phyloP scores from a whole-genome alignment of 2,113 vertebrate genomes.

The Spheniscus mendiculus region DNA sequence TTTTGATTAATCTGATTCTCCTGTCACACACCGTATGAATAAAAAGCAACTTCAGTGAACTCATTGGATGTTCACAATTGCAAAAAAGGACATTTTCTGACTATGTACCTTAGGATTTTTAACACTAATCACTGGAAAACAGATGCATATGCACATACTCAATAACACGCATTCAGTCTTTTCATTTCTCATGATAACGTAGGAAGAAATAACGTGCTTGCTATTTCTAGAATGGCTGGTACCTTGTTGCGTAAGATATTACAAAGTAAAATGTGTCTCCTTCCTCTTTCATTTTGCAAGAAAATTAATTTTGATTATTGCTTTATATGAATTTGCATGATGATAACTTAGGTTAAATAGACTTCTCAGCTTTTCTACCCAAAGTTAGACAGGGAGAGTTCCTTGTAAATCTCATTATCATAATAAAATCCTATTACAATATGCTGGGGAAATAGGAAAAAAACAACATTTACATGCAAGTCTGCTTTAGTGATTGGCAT shows the following conservation, averaged over 20 bases:
- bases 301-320: constrained; percentile 5
- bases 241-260: background rate
- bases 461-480: background rate
- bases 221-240: background rate
- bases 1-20: background rate
- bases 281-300: background rate
- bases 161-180: background rate
- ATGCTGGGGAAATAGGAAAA: background rate
- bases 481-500: background rate
- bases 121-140: background rate
- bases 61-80: background rate
- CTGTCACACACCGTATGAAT: background rate
- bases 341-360: background rate
- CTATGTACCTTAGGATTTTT: background rate
- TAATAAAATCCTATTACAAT: background rate
- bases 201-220: background rate
- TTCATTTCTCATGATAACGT: background rate
- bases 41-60: background rate
- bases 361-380: background rate
- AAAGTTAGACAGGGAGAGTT: background rate
- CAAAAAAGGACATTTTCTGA: background rate
- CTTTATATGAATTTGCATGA: background rate
- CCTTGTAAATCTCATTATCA: background rate
- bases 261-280: background rate
- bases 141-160: background rate